Evolutionary conservation across 2,797 vertebrate genomes (phyloP), one percentile per base, ranked within the genome.

Genomic region (Bovichtus diacanthus): DNA sequence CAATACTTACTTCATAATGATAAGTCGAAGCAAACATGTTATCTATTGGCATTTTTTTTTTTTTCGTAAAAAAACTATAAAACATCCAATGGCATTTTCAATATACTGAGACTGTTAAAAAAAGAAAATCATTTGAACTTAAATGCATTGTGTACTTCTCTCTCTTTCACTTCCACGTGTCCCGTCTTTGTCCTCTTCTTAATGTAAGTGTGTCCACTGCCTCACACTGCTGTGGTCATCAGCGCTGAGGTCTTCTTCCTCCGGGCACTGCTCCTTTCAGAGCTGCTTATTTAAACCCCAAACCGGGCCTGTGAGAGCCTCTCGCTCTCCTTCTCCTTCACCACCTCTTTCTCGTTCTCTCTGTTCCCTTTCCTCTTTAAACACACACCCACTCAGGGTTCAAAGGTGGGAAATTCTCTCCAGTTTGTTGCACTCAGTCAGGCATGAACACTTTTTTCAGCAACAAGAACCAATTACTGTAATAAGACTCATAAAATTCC

Each of bases 231-330:
- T 65, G 74, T 68, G 72, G 78, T 87, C 80, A 80, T 81, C 74
- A 59, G 54, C 36, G 49, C 70, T 15, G 55, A 43, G 84, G 80
- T 81, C 80, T 59, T 76, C 51, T 88, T 78, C 85, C 81, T 66
- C 38, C 1, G 25, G 83, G 71, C 56, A 4, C 78, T 69, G 61
- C 85, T 55, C 77, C 76, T 87, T 81, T 87, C 74, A 69, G 80
- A 84, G 69, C 64, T 63, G 51, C 74, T 90, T 86, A 87, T 91
- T 91, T 80, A 91, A 90, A 90, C 79, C 71, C 63, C 59, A 78
- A 78, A 85, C 56, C 31, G 77, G 72, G 74, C 84, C 83, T 82
- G 51, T 75, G 79, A 80, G 85, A 89, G 55, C 66, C 56, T 73
- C 70, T 80, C 13, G 0, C 60, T 74, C 55, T 82, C 76, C 74